Evolutionary conservation across 2,888 invertebrate species (phyloP).

Genomic region (Bhutanitis thaidina): DNA sequence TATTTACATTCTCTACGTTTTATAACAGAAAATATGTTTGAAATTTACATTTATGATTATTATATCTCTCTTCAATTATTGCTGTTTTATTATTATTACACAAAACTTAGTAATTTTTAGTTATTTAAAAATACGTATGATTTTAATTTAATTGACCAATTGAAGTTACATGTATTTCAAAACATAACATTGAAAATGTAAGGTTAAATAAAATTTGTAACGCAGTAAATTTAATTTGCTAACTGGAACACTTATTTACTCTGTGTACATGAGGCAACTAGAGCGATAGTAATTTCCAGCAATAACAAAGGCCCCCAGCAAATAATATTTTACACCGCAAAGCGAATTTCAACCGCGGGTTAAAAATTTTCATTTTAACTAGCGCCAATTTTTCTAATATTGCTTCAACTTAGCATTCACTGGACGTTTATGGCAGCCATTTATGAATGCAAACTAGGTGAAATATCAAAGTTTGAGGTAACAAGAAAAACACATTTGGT

Average conservation of each 20-base stretch:
- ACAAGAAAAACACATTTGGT: conserved; percentile 33
- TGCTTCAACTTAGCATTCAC: conserved; percentile 29
- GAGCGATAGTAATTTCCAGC: not conserved
- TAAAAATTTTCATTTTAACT: conserved; percentile 21
- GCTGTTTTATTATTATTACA: no score
- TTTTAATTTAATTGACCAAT: no score
- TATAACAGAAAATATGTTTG: no score
- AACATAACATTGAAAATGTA: no score
- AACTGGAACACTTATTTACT: not conserved
- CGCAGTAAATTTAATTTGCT: not conserved
- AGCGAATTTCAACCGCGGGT: not conserved
- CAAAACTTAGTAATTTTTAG: no score
- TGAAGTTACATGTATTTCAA: no score
- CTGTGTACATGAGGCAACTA: not conserved
- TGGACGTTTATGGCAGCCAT: conserved; percentile 30
- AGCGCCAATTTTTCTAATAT: conserved; percentile 30
- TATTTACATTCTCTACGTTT: no score
- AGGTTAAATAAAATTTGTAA: not conserved
- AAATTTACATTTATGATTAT: no score
- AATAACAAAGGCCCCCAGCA: not conserved
- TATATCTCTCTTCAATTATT: no score
- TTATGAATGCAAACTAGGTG: conserved; percentile 33
- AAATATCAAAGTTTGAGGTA: conserved; percentile 30
- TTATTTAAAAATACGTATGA: no score
- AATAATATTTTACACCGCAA: not conserved